phyloP scores from a whole-genome alignment of 1,140 invertebrate genomes.

The Eumeta japonica region DNA sequence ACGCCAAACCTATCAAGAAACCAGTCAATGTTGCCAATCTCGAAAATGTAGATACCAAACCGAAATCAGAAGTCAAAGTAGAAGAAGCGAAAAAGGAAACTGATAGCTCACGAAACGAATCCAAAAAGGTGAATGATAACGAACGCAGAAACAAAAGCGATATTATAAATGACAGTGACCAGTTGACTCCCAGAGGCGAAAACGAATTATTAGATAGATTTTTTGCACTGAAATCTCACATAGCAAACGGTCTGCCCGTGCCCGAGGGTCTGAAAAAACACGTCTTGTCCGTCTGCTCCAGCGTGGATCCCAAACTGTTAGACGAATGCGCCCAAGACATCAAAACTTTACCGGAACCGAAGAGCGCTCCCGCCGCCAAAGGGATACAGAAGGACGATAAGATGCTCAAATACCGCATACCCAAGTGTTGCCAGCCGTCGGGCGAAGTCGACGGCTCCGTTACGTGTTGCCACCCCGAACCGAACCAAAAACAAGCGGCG shows the following conservation, averaged over 20 bases:
- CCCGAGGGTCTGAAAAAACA: slow-evolving; percentile 43
- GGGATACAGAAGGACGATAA: background rate
- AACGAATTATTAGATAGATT: slow-evolving; percentile 41
- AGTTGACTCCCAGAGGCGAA: slow-evolving; percentile 38
- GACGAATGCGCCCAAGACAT: slow-evolving; percentile 40
- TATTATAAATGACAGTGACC: slow-evolving; percentile 39
- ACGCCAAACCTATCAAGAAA: slow-evolving; percentile 28
- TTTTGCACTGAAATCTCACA: slow-evolving; percentile 42
- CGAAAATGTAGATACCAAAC: slow-evolving; percentile 20
- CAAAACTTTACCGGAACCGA: too few species aligned
- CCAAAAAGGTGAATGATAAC: slow-evolving; percentile 23
- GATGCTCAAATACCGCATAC: slow-evolving; percentile 9
- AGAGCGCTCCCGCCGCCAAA: slow-evolving; percentile 1
- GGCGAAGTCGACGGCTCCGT: slow-evolving; percentile 20
- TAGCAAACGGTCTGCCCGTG: slow-evolving; percentile 35
- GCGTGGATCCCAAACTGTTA: slow-evolving; percentile 35
- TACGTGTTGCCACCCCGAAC: too few species aligned
- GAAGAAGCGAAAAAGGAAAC: slow-evolving; percentile 18
- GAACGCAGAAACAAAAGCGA: slow-evolving; percentile 29
- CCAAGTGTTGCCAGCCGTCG: slow-evolving; percentile 7
- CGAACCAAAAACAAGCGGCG: too few species aligned
- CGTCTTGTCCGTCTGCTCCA: slow-evolving; percentile 37
- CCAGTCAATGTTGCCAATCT: too few species aligned
- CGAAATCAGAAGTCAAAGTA: slow-evolving; percentile 19
- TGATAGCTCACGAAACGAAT: too few species aligned